Evolutionary conservation across 2,113 vertebrate genomes (phyloP), one percentile per base, ranked within the genome.

Genomic region (Poecilia latipinna): DNA sequence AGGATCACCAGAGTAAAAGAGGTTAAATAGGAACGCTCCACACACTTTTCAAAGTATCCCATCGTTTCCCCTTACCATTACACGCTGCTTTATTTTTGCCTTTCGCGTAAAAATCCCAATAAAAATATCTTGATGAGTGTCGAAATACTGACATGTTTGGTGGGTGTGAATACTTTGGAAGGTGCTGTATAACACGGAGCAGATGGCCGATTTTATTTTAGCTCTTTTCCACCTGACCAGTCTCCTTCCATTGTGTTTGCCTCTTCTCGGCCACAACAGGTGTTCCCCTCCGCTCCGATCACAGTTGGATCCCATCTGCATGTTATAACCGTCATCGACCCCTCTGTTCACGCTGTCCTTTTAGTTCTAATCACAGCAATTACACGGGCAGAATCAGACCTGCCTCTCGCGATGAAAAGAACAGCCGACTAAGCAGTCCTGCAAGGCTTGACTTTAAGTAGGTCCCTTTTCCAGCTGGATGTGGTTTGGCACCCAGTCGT

Each of bases 381-480:
- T 84, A 77, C 86, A 70, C 72, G 32, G 54, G 8, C 19, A 84
- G 61, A 77, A 75, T 88, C 68, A 86, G 70, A 64, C 26, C 72
- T 66, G 74, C 69, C 61, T 83, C 87, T 86, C 0, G 26, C 82
- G 87, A 65, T 81, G 71, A 79, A 84, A 81, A 81, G 81, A 70
- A 72, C n/a, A 69, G 68, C 54, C 61, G 35, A 33, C n/a, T 42
- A 68, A 78, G 60, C 74, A 19, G 0, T 48, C 17, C 44, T 48
- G 44, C 5, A 17, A 85, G 76, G 63, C 86, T 83, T 68, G 65
- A 74, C 74, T 89, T 75, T 88, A 90, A 89, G 89, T 83, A 86
- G 4, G 82, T 37, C 35, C 82, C 77, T 64, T 57, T 80, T 79
- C 57, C 72, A 48, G 44, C 29, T 22, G 26, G 67, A 70, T 65